Evolutionary conservation across 92 coral and sea anemone species (phyloP), one percentile per base, ranked within the genome.

Genomic region (Blastomussa wellsi): DNA sequence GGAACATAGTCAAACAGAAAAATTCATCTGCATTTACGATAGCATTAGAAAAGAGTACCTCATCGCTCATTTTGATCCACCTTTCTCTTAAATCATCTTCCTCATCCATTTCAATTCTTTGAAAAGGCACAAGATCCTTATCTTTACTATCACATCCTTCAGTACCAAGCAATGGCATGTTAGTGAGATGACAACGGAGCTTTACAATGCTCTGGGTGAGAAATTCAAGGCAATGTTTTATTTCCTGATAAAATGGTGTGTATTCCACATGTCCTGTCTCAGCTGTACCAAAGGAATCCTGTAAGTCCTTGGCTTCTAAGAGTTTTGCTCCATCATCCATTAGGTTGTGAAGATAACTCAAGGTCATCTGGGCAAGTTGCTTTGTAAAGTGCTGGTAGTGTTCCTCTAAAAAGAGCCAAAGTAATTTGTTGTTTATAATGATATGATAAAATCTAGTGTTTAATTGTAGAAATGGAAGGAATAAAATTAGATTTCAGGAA

Each of bases 311-410:
- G 33, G 52, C 90, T 67, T 96, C 98, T 15, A 96, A 37, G 72
- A 90, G 91, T 31, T 76, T 86, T 26, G 94, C 88, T 20, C 97
- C 99, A 73, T 96, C 98, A 83, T 94, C 89, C 84, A 96, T 92
- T 53, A 94, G 48, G 51, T 95, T 89, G 82, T 94, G 98, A 17
- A 94, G 97, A 65, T 92, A 94, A 24, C 79, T 90, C 6, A 94
- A 87, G n/a, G 95, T 96, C 97, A 96, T 91, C 78, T 96, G 99
- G 5, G 95, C 92, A 10, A 96, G 91, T 49, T 96, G 98, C 39
- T 91, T 86, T 15, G 98, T 96, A 80, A 94, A 94, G 90, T 94
- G 99, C 20, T 88, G 93, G 82, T 93, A 92, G 85, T 96, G 99
- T 69, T 96, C 93, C 59, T 95, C 99, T 96, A 79, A 28, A 48